Conservation (phyloP, 2,113 vertebrate species). For the Oryzias woworae region DNA sequence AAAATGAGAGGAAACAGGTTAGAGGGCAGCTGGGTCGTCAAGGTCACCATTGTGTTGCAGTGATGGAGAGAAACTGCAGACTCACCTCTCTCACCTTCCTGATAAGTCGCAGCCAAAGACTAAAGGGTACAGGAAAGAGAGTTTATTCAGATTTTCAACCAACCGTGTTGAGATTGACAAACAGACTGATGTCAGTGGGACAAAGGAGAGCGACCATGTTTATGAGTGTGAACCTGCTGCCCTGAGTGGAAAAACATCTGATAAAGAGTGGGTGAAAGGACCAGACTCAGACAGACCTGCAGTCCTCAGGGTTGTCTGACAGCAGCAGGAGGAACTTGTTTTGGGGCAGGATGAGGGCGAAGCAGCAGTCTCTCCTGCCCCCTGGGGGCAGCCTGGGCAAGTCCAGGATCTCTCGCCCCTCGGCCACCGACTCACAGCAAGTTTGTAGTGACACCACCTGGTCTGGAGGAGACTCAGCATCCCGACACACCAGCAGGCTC, state of each 20-base stretch:
- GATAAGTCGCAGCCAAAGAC: slow-evolving; percentile 79
- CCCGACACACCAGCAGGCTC: slow-evolving; percentile 76
- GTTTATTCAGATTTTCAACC: slow-evolving; percentile 5
- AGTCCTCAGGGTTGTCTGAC: slow-evolving; percentile 74
- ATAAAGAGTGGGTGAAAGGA: slow-evolving; percentile 28
- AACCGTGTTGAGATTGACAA: neutral
- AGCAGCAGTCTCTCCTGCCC: slow-evolving; percentile 79
- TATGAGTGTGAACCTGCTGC: slow-evolving; percentile 1
- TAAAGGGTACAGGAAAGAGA: slow-evolving; percentile 39
- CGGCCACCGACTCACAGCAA: slow-evolving; percentile 73
- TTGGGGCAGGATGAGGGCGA: slow-evolving; percentile 79
- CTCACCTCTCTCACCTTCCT: slow-evolving; percentile 84
- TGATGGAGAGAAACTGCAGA: neutral
- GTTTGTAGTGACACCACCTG: slow-evolving; percentile 75
- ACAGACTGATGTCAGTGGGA: slow-evolving; percentile 1
- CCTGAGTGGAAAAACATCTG: slow-evolving; percentile 1
- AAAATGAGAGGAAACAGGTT: neutral
- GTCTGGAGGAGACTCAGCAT: slow-evolving; percentile 76
- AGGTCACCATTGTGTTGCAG: neutral
- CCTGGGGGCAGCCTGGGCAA: slow-evolving; percentile 79
- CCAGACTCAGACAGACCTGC: slow-evolving; percentile 64
- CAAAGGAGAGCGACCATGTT: slow-evolving; percentile 8
- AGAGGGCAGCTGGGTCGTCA: neutral
- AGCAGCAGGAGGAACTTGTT: slow-evolving; percentile 80
- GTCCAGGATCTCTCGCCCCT: slow-evolving; percentile 78